Evolutionary conservation across 2,888 invertebrate genomes (phyloP), one percentile per base, ranked within the genome.

Genomic region (Acleris emargana): DNA sequence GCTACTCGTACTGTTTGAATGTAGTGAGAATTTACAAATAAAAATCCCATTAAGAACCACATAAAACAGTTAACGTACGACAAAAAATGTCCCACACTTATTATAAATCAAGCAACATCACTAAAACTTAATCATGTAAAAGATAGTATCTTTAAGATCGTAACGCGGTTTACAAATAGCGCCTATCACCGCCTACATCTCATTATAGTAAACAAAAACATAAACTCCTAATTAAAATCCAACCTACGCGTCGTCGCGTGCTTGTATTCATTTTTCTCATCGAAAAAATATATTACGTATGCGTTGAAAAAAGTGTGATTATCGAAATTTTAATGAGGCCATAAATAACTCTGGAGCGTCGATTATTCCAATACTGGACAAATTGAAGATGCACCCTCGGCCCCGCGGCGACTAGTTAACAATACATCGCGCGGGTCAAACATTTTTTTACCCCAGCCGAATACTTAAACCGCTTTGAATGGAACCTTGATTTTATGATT

Each of bases 401-500:
- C 81, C 74, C 74, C 55, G 66, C 73, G 72, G 71, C 73, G 71
- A 73, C 75, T 71, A 72, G 73, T 70, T 82, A 85, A 89, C 88
- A 89, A 87, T 87, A 73, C 74, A 72, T 71, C 71, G 76, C 79
- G 77, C 80, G 88, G 88, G 87, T 88, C 87, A 87, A 83, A 77
- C 68, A 72, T 71, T 81, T 87, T 38, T 90, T 88, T 87, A 76
- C 79, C 79, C 78, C 79, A 67, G 72, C 83, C 82, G 86, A 88
- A 89, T 87, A 38, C 38, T 38, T 38, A 86, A 86, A 90, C 86
- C 87, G 80, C 80, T 82, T 83, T 89, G 86, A 91, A 91, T 89
- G 82, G 87, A 78, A 78, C 80, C 88, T 82, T 91, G 91, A 91
- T 91, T 92, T 91, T 91, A 91, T 91, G 91, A 92, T 91, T 91